Conservation (phyloP, 2,113 vertebrate species). For the Alosa alosa region DNA sequence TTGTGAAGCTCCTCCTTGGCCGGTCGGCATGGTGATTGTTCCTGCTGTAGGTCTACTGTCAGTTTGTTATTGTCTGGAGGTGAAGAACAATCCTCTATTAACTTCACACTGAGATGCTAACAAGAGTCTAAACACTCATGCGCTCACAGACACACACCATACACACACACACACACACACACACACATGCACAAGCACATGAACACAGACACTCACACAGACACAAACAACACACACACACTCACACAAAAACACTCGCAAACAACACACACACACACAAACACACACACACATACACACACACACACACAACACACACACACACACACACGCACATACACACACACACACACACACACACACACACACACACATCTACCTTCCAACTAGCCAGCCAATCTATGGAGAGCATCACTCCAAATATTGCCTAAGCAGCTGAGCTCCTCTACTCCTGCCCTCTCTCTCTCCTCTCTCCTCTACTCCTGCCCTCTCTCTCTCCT, state of each 20-base stretch:
- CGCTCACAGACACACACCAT: neutral
- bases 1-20: neutral
- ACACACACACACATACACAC: neutral
- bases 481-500: no score
- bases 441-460: no score
- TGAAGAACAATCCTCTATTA: neutral
- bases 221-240: constrained; percentile 5
- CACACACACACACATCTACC: no score
- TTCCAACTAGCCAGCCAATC: no score
- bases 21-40: neutral
- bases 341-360: neutral
- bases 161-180: neutral
- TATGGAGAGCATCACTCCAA: no score
- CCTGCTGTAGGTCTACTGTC: neutral
- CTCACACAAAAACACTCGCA: neutral
- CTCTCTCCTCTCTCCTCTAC: no score
- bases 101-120: neutral
- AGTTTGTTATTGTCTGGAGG: neutral
- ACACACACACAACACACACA: neutral
- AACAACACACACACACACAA: neutral
- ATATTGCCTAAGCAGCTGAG: no score
- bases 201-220: neutral
- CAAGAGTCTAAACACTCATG: neutral
- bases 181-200: neutral
- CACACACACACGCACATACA: neutral